Evolutionary conservation across 2,797 vertebrate genomes (phyloP).

Genomic region (Cichlasoma orientale): DNA sequence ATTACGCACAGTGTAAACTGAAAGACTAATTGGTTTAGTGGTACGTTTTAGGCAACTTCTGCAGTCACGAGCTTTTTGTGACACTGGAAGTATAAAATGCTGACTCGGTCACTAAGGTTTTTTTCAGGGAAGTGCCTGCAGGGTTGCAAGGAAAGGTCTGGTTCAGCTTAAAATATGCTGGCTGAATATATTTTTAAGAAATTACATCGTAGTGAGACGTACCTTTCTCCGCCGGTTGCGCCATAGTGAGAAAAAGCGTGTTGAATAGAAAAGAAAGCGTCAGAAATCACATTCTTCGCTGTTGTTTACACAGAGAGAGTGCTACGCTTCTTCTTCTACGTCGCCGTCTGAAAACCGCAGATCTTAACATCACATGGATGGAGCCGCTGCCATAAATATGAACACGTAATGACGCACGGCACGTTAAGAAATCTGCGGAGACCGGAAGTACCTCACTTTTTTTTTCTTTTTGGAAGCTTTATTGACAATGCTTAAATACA

Average conservation of each 20-base stretch:
- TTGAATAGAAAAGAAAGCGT: neutral
- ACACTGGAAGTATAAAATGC: neutral
- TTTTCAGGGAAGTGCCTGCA: neutral
- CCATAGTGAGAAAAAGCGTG: constrained; percentile 50
- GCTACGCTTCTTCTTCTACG: neutral
- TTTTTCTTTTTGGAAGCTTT: constrained; percentile 1
- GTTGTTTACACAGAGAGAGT: constrained; percentile 47
- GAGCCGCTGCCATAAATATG: fast-evolving
- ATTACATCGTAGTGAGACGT: neutral
- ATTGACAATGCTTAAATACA: neutral
- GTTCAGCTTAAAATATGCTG: neutral
- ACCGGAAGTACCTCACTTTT: neutral
- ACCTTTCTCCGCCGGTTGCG: constrained; percentile 77
- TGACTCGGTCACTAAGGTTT: neutral
- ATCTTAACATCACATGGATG: constrained; percentile 10
- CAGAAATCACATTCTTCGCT: constrained; percentile 13
- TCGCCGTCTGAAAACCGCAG: neutral
- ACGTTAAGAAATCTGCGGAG: constrained; percentile 20
- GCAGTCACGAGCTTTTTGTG: no score
- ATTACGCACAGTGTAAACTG: no score
- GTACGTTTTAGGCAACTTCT: no score
- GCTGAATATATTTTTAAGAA: neutral
- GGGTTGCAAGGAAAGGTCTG: neutral
- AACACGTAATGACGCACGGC: fast-evolving
- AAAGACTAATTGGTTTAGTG: no score